Base-by-base conservation (phyloP, 2,888 invertebrate species). In the Lasioglossum calceatum region DNA sequence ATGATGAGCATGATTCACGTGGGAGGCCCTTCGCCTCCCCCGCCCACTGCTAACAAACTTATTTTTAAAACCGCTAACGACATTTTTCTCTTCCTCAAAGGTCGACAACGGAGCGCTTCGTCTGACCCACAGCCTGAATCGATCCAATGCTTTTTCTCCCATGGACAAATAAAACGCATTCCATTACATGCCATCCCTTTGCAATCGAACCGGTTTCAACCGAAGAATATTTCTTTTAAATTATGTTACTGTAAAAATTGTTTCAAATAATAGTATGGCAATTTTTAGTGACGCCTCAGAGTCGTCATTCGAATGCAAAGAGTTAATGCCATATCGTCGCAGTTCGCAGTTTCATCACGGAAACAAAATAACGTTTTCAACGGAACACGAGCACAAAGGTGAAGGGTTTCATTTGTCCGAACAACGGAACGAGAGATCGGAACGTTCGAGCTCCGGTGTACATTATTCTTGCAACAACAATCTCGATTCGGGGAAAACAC, bases 51-150 rank as follows among this genome's bases (percentile, higher is more conserved):
- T 16, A 1, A 14, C 32, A 8, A 36, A 23, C 10, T 70, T 70
- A 70, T 70, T 70, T 70, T 70, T 70, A 70, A 70, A 70, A 70
- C 36, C 39, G 36, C 39, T 70, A 70, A 70, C 23, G 39, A 70
- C 39, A 70, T 70, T 70, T 36, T 39, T 70, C 70, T 70, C 23
- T 70, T 70, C 70, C 39, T 19, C 39, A 70, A 70, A 70, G 70
- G 70, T 70, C 70, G 70, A 70, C 70, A 36, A 23, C 70, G 70
- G 39, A 23, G 39, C 36, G 36, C 70, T 39, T 0, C 7, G 23
- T 39, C 19, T 70, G 39, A 39, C 39, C 70, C 39, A 23, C 8
- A 19, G 8, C 12, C 10, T 4, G 19, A 39, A 67, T 36, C 36
- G 67, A 36, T 36, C 36, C 19, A 7, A 36, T 19, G 8, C 19